Percentiles rank a stretch among this genome's conserved stretches.
Conservation (phyloP, 2,888 invertebrate species). For the Alcis repandata region DNA sequence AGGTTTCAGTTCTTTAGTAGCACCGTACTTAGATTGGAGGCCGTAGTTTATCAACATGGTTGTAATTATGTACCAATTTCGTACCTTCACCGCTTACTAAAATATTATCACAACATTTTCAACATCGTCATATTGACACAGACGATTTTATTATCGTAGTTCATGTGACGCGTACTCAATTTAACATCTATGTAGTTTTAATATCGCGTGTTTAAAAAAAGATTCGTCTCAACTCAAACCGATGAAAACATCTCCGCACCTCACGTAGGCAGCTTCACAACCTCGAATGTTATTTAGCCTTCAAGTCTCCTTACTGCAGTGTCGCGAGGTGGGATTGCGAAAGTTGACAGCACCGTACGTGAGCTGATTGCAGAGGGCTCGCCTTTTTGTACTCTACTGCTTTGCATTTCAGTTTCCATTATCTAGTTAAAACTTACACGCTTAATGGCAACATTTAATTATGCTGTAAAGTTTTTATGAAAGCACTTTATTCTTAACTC, state of each 20-base stretch:
- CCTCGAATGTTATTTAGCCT: conserved; percentile 75
- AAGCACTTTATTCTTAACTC: conserved; percentile 46
- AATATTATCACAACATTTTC: no score
- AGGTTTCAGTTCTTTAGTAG: neutral
- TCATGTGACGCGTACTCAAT: neutral
- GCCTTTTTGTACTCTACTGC: conserved; percentile 64
- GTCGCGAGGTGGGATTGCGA: conserved; percentile 82
- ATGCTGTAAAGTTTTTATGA: conserved; percentile 55
- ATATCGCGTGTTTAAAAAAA: conserved; percentile 27
- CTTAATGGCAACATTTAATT: conserved; percentile 53
- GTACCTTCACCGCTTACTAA: no score
- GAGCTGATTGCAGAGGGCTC: conserved; percentile 73
- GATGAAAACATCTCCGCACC: conserved; percentile 50
- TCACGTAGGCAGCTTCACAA: conserved; percentile 66
- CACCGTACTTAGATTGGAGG: neutral
- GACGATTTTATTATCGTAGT: neutral
- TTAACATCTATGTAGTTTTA: conserved; percentile 2
- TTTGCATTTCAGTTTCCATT: conserved; percentile 73
- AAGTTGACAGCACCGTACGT: conserved; percentile 83
- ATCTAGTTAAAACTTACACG: conserved; percentile 51
- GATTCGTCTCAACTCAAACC: conserved; percentile 34
- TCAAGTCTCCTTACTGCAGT: conserved; percentile 77
- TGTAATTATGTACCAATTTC: neutral
- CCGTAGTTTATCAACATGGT: neutral
- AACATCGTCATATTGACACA: neutral